Base-by-base conservation (phyloP, 2,113 vertebrate genomes). In the Campylomormyrus numenius region DNA sequence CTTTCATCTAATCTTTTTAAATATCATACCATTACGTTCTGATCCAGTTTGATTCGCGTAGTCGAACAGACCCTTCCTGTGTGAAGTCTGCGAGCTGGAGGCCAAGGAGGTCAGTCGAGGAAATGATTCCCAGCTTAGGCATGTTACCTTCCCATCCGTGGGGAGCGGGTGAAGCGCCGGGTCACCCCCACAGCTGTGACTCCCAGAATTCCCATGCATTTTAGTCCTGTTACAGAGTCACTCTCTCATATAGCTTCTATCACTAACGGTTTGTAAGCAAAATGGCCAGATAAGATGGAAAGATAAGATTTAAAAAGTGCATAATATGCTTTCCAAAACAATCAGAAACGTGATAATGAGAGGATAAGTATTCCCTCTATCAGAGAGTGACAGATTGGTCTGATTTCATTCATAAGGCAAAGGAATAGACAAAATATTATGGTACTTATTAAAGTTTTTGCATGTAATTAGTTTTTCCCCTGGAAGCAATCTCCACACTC, bases 1-100 rank as follows among this genome's bases (percentile, higher is more conserved):
- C 15, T 46, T 46, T 84, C 39, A 35, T 17, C 7, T 84, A 46
- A 46, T 46, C 39, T 46, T 46, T 3, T 48, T 84, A 8, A 46
- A 24, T 39, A 84, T 84, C 87, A 39, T 19, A 39, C 35, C 31
- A 88, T 93, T 88, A 92, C 21, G 90, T 93, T 91, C 90, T 91
- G n/a, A 90, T 89, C 9, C 19, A 50, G 35, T 86, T 58, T 46
- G 24, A 5, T 11, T 77, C 31, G 1, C 5, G 70, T 50, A 58
- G 49, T 85, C 77, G 49, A 46, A 89, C 46, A 88, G 88, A 35
- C 87, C 89, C 86, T 91, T 93, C 91, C 85, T 91, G 90, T 88
- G 46, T 84, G 88, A 58, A 53, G 58, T n/a, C n/a, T 46, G 21
- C 11, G 6, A 31, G 27, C 15, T 56, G 80, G 31, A 11, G 39